Evolutionary conservation across 2,113 vertebrate genomes (phyloP), one percentile per base, ranked within the genome.

Genomic region (Arenaria interpres): DNA sequence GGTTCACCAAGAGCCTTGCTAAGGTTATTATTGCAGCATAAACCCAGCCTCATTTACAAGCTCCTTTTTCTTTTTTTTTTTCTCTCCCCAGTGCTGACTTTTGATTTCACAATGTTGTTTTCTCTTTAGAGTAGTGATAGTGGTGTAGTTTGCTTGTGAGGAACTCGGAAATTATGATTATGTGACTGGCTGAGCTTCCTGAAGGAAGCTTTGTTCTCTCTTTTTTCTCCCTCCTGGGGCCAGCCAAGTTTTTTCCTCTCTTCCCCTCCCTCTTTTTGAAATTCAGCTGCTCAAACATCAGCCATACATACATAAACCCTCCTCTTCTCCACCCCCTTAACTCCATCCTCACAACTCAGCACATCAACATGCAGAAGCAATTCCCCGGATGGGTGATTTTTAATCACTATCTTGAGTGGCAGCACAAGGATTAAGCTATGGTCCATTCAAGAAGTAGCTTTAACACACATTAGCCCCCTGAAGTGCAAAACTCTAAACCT

Each of bases 361-460:
- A 64, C 54, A 90, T 48, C 89, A 90, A 77, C 84, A 77, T 74
- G 76, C 94, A 96, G 90, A 85, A 93, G 84, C 76, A 95, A 91
- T 95, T 97, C 96, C 95, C 56, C 95, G 97, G 97, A 93, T 94
- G 96, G 90, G 35, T 92, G 93, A 95, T 71, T 97, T 97, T 98
- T 96, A 97, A 95, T 94, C 93, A 72, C 88, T 95, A 6, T 74
- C 78, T 95, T 97, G 94, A 96, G 63, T 95, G 88, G 82, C 91
- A 98, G 96, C 78, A 92, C 43, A 62, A 57, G 92, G 94, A 98
- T 98, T 98, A 98, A 96, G 83, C 78, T 66, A 48, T 4, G 82
- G 82, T 76, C 68, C 60, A 69, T 94, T 96, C 32, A 1, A 96
- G 64, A 56, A 92, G 57, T 33, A 64, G 85, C 72, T 96, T 88